phyloP scores from a whole-genome alignment of 2,888 invertebrate species.

The Bombylius discolor region DNA sequence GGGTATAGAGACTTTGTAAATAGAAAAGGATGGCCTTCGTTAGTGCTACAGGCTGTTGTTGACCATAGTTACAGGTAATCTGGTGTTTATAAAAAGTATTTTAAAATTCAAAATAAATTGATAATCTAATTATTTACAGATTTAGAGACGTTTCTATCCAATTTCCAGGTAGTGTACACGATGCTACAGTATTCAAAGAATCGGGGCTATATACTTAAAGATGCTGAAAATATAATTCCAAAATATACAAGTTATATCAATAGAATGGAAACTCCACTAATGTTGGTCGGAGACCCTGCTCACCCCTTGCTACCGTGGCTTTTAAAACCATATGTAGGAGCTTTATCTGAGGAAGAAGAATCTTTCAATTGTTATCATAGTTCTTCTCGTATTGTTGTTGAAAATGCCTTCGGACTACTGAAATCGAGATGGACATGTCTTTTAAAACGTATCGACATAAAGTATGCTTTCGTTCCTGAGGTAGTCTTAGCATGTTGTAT shows the following conservation, averaged over 20 bases:
- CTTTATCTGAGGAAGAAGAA: conserved; percentile 4
- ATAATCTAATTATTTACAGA: background rate
- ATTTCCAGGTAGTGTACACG: conserved; percentile 9
- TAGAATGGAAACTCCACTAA: no score
- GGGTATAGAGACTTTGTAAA: background rate
- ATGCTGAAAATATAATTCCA: no score
- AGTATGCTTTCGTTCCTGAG: conserved; percentile 3
- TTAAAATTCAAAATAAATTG: background rate
- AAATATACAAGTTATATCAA: no score
- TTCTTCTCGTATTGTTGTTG: conserved; percentile 7
- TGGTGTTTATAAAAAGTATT: no score
- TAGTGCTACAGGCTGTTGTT: background rate
- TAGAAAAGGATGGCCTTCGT: background rate
- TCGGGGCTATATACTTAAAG: conserved; percentile 1
- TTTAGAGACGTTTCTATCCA: conserved; percentile 9
- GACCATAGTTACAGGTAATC: background rate
- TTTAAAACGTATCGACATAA: conserved; percentile 6
- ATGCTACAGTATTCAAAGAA: conserved; percentile 10
- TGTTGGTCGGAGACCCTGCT: conserved; percentile 7
- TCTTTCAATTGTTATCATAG: conserved; percentile 9
- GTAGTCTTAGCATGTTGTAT: background rate
- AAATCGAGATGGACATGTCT: conserved; percentile 10
- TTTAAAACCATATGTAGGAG: conserved; percentile 7
- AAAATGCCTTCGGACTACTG: conserved; percentile 10
- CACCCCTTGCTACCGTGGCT: conserved; percentile 8